Evolutionary conservation across 2,888 invertebrate species (phyloP).

Genomic region (Acanthococcus lagerstroemiae): DNA sequence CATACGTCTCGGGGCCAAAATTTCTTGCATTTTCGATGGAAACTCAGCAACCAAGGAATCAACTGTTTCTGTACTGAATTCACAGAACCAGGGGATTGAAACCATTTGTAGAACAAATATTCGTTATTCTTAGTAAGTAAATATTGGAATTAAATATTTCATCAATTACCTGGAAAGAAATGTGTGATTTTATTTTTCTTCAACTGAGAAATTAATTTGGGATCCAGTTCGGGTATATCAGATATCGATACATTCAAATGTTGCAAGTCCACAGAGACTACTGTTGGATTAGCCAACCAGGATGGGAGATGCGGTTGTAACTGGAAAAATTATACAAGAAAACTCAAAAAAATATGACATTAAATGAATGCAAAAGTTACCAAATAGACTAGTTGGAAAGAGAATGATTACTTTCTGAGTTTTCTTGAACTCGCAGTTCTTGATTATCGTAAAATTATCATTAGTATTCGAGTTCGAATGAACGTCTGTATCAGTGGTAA

Average conservation of each 20-base stretch:
- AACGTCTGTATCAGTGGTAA: not conserved
- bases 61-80: slow-evolving; percentile 59
- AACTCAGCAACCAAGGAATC: slow-evolving; percentile 63
- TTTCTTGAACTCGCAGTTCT: slow-evolving; percentile 13
- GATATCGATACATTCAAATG: slow-evolving; percentile 48
- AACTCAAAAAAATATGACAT: not conserved
- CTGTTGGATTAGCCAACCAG: slow-evolving; percentile 73
- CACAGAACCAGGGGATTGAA: not conserved
- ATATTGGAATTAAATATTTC: not conserved
- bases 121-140: too few species aligned
- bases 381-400: not conserved
- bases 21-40: slow-evolving; percentile 50
- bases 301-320: slow-evolving; percentile 53
- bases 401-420: slow-evolving; percentile 1
- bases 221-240: slow-evolving; percentile 53
- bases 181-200: slow-evolving; percentile 59
- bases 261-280: slow-evolving; percentile 63
- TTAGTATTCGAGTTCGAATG: not conserved
- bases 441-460: slow-evolving; percentile 5
- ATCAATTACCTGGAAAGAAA: slow-evolving; percentile 58
- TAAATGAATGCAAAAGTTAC: not conserved
- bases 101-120: too few species aligned
- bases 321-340: not conserved
- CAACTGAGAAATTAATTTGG: slow-evolving; percentile 52
- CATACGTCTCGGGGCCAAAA: slow-evolving; percentile 80